Conservation (phyloP, 2,113 vertebrate genomes). For the Phasianus colchicus region DNA sequence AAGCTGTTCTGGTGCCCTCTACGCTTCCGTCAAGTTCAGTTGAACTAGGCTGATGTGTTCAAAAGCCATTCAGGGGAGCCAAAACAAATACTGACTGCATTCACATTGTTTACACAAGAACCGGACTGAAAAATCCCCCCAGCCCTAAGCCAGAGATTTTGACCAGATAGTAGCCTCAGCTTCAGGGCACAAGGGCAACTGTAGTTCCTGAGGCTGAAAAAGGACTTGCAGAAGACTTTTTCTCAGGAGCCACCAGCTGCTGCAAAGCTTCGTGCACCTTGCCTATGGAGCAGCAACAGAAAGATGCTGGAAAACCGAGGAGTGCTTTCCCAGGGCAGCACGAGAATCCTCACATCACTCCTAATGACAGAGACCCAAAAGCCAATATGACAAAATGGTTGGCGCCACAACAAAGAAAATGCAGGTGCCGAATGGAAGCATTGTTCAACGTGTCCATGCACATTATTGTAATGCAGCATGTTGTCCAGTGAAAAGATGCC, state of each 20-base stretch:
- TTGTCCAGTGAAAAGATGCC: background rate
- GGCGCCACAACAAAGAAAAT: background rate
- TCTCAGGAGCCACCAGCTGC: background rate
- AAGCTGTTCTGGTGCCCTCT: background rate
- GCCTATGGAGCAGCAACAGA: background rate
- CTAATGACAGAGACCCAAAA: background rate
- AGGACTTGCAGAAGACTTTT: background rate
- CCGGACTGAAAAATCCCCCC: background rate
- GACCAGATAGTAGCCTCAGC: background rate
- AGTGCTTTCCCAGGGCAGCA: background rate
- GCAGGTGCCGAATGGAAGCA: background rate
- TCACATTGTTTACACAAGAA: conserved; percentile 28
- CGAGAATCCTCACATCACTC: background rate
- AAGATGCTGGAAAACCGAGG: background rate
- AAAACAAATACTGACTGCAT: conserved; percentile 39
- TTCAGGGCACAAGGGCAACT: background rate
- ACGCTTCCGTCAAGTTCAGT: conserved; percentile 25
- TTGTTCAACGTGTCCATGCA: background rate
- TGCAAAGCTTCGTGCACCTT: background rate
- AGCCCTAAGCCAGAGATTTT: background rate
- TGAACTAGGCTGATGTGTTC: background rate
- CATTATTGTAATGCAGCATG: background rate
- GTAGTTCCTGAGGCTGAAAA: background rate
- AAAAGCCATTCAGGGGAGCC: conserved; percentile 21
- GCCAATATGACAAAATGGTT: background rate